A percentile compares a stretch with the other conserved stretches of the same genome.
phyloP scores from a whole-genome alignment of 2,797 vertebrate genomes.

The Moxostoma hubbsi region DNA sequence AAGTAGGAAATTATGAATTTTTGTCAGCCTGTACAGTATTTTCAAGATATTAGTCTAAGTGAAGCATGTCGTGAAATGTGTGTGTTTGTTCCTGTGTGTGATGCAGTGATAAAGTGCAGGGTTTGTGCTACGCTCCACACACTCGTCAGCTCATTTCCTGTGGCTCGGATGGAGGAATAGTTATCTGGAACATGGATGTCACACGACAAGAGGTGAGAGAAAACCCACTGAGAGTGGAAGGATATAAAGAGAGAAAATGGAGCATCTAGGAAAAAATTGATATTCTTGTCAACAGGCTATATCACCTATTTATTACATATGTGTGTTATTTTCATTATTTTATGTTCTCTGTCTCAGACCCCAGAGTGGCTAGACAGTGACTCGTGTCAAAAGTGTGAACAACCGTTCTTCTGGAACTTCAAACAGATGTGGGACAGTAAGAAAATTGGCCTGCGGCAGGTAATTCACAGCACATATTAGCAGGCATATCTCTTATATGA shows the following conservation, averaged over 20 bases:
- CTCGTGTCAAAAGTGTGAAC: constrained; percentile 97
- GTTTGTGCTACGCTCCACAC: constrained; percentile 92
- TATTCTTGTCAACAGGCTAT: not conserved
- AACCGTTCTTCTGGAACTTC: constrained; percentile 99
- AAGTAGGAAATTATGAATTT: constrained; percentile 77
- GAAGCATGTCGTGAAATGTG: not conserved
- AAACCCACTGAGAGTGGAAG: too few species aligned
- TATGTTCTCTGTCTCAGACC: constrained; percentile 76
- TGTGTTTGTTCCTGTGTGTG: constrained; percentile 7
- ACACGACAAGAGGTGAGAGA: constrained; percentile 91
- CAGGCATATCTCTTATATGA: not conserved
- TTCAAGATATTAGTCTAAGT: not conserved
- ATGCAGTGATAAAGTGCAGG: constrained; percentile 91
- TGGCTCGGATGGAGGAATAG: constrained; percentile 91
- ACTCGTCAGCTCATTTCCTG: constrained; percentile 97
- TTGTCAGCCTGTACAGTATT: not conserved
- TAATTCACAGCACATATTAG: constrained; percentile 56
- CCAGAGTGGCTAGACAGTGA: constrained; percentile 98
- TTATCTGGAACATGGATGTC: constrained; percentile 99
- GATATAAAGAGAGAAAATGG: not conserved
- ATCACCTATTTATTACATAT: not conserved
- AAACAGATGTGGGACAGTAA: constrained; percentile 99
- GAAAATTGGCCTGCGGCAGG: constrained; percentile 97
- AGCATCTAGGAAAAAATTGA: not conserved
- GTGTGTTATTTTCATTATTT: too few species aligned